phyloP scores from a whole-genome alignment of 2,113 vertebrate species.

The Neopipo cinnamomea region DNA sequence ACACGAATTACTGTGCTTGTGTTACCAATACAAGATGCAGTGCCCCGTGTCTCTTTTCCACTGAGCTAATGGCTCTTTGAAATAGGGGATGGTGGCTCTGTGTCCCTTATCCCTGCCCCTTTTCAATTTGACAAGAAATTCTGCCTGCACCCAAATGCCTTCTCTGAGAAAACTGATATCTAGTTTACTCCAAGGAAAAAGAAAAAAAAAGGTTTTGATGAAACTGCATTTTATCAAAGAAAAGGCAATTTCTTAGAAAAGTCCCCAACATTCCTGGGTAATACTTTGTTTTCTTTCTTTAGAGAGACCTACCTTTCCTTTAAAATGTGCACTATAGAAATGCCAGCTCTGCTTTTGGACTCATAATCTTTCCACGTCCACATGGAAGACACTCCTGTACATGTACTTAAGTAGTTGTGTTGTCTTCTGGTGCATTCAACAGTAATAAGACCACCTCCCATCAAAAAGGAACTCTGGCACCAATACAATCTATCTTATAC shows the following conservation, averaged over 20 bases:
- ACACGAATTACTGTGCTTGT: not conserved
- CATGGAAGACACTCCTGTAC: not conserved
- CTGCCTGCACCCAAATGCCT: not conserved
- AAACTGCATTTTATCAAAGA: not conserved
- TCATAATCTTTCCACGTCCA: not conserved
- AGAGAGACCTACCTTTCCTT: not conserved
- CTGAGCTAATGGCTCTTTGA: not conserved
- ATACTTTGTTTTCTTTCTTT: not conserved
- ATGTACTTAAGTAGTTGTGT: not conserved
- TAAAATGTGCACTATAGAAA: not conserved
- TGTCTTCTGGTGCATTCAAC: not conserved
- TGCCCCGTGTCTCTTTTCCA: not conserved
- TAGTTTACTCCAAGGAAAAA: not conserved
- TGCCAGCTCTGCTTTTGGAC: not conserved
- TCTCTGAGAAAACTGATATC: not conserved
- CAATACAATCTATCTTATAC: not conserved
- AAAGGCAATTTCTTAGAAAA: constrained; percentile 5
- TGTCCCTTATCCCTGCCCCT: not conserved
- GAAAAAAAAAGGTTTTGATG: not conserved
- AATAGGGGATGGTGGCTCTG: not conserved
- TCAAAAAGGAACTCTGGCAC: not conserved
- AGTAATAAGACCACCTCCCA: not conserved
- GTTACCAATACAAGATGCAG: not conserved
- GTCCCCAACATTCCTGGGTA: not conserved
- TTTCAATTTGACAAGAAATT: not conserved